Evolutionary conservation across 2,888 invertebrate genomes (phyloP).

Genomic region (Dicyrtomina minuta): DNA sequence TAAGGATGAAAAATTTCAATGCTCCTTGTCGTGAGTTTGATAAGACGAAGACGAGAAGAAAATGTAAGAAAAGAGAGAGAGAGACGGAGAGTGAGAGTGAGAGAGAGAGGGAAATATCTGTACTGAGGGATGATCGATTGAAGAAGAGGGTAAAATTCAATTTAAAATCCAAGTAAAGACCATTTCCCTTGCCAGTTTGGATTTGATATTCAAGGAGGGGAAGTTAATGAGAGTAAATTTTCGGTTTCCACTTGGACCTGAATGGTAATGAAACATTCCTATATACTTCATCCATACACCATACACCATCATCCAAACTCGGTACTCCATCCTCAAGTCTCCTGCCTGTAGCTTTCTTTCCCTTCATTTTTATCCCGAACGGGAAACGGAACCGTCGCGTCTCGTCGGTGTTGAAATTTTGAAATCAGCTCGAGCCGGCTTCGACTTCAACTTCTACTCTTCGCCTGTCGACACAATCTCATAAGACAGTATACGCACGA

Average conservation of each 20-base stretch:
- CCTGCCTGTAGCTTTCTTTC: too few relatives aligned
- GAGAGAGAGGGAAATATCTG: background rate
- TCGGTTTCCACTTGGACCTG: conserved; percentile 18
- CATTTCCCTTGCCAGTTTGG: conserved; percentile 7
- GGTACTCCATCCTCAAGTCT: too few relatives aligned
- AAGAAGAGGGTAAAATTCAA: conserved; percentile 21
- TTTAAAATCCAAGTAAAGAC: conserved; percentile 13
- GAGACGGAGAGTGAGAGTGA: background rate
- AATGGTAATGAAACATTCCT: conserved; percentile 19
- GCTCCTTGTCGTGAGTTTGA: too few relatives aligned
- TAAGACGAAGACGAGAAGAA: background rate
- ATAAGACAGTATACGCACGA: too few relatives aligned
- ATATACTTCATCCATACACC: too few relatives aligned
- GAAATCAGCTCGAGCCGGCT: too few relatives aligned
- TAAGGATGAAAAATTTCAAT: conserved; percentile 8
- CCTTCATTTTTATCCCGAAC: too few relatives aligned
- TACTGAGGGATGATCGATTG: background rate
- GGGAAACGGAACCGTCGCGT: too few relatives aligned
- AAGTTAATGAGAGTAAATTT: conserved; percentile 23
- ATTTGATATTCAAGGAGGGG: conserved; percentile 22
- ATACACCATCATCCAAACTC: too few relatives aligned
- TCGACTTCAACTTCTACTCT: too few relatives aligned
- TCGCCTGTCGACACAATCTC: too few relatives aligned
- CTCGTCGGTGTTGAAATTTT: too few relatives aligned
- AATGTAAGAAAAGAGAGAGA: background rate